Conservation (phyloP, 2,113 vertebrate species). For the Paratilapia polleni region DNA sequence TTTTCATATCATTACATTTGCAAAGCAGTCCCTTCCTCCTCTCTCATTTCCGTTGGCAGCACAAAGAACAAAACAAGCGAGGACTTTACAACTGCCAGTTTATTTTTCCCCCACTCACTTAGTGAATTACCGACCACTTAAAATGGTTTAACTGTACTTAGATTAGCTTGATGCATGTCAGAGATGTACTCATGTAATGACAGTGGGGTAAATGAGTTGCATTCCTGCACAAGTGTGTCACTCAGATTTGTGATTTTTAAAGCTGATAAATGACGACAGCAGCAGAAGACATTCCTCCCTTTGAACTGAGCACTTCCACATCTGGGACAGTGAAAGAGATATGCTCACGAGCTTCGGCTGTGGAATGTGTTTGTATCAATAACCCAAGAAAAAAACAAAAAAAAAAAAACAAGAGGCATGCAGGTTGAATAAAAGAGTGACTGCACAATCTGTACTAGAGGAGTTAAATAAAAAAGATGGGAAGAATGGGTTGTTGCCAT, state of each 20-base stretch:
- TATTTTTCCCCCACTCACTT: not conserved
- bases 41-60: not conserved
- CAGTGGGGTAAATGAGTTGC: not conserved
- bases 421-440: constrained; percentile 4
- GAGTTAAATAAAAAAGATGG: not conserved
- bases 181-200: not conserved
- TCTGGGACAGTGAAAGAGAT: constrained; percentile 20
- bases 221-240: constrained; percentile 15
- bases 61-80: not conserved
- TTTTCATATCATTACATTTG: not conserved
- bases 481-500: constrained; percentile 9
- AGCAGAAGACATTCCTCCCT: constrained; percentile 32
- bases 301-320: constrained; percentile 45
- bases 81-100: not conserved
- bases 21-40: not conserved
- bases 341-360: not conserved
- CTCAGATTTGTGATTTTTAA: constrained; percentile 8
- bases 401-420: constrained; percentile 3
- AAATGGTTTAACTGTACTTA: not conserved
- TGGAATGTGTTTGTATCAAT: constrained; percentile 44
- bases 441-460: not conserved
- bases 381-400: constrained; percentile 23
- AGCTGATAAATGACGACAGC: constrained; percentile 12
- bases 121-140: not conserved
- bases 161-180: not conserved